Evolutionary conservation across 37 sponge, comb jelly and placozoan species (phyloP).

Genomic region (Dysidea cf. avara): DNA sequence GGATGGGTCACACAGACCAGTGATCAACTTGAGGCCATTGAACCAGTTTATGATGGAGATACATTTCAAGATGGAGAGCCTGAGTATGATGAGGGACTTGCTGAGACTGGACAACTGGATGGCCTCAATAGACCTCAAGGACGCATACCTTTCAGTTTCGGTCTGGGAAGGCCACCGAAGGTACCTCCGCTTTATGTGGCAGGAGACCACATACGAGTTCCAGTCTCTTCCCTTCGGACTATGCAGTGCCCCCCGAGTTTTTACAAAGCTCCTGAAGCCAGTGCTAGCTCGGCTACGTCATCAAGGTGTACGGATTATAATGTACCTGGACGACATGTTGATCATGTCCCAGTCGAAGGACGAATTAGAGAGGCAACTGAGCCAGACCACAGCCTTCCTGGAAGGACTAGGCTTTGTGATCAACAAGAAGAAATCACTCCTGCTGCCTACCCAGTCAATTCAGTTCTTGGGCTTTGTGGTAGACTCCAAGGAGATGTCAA

Average conservation of each 20-base stretch:
- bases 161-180: background rate
- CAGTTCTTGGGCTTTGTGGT: constrained; percentile 50
- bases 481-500: constrained; percentile 14
- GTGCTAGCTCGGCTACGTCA: constrained; percentile 9
- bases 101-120: too few species aligned
- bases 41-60: too few species aligned
- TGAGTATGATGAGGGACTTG: constrained; percentile 1
- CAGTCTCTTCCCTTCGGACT: constrained; percentile 28
- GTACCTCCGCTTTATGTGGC: background rate
- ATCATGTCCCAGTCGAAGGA: constrained; percentile 11
- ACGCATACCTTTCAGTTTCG: too few species aligned
- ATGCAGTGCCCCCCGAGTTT: constrained; percentile 2
- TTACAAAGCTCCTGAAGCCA: constrained; percentile 33
- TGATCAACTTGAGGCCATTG: too few species aligned
- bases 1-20: too few species aligned
- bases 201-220: constrained; percentile 10
- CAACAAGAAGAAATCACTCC: constrained; percentile 22
- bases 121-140: too few species aligned
- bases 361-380: background rate
- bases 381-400: background rate
- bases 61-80: background rate
- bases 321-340: constrained; percentile 29
- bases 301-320: constrained; percentile 1
- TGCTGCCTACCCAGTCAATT: background rate
- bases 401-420: constrained; percentile 24